Evolutionary conservation across 2,797 vertebrate species (phyloP), one percentile per base, ranked within the genome.

Genomic region (Sebastes jordani): DNA sequence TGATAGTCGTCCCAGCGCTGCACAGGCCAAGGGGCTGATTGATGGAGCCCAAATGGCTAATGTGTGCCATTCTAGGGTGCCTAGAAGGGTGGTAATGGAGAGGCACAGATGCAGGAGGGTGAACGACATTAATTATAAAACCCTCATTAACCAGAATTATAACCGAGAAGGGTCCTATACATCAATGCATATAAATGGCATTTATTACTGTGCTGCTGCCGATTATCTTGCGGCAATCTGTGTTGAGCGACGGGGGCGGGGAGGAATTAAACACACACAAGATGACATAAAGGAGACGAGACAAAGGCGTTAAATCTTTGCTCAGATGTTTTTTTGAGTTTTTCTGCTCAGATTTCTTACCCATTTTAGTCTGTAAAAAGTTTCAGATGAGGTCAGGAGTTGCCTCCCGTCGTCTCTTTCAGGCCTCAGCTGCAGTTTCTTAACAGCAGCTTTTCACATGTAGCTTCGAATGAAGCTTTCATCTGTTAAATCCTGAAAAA

Each of bases 71-170:
- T 69, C 73, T 30, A 70, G 29, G 79, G 52, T 23, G 38, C 18
- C 74, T 20, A 42, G 62, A 34, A 56, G 49, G 2, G 60, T 22
- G 11, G 4, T 80, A 83, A 82, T 66, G 60, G 27, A 36, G 66
- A 79, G 72, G 29, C 80, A 1, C 83, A 76, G 76, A 80, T 79
- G 73, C 56, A 55, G 49, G 18, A 74, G 77, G 65, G 58, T 25
- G 77, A 71, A 38, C 46, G 38, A 22, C 60, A 49, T 63, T 82
- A 67, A 86, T 86, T 81, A 74, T 74, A 65, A 80, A 59, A 5
- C 16, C 63, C 62, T 83, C 76, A 80, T 90, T 87, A 87, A 29
- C 1, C 20, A 55, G 74, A 83, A 83, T 88, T 69, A 82, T 62
- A 59, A 76, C 55, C 9, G 10, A 3, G 60, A 38, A 59, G 68